These are phyloP conservation scores for Pantherophis alleghaniensis DNA, from an alignment of 2,797 vertebrate species.

Conservation along the genomic window DNA sequence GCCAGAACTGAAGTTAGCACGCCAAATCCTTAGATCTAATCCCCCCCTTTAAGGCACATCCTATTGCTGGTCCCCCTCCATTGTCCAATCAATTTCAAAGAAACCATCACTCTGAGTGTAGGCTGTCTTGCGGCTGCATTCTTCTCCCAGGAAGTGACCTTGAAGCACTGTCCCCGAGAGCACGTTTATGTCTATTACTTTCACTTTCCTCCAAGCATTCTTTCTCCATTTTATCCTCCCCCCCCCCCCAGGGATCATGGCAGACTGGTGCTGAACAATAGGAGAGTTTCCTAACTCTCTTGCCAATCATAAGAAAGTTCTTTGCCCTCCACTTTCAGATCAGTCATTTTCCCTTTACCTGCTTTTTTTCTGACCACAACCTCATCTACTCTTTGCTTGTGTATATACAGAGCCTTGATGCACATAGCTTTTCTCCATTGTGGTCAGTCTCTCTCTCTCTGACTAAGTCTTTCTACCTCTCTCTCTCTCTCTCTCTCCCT, in stretches of 20 bases:
- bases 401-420: not conserved
- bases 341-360: not conserved
- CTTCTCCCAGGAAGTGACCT: not conserved
- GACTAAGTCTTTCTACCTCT: not conserved
- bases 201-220: not conserved
- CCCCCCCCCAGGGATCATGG: not conserved
- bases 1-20: not conserved
- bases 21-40: not conserved
- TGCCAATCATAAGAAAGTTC: not conserved
- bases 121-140: not conserved
- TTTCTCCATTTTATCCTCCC: not conserved
- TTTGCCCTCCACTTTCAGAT: not conserved
- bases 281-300: not conserved
- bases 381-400: not conserved
- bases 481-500: not conserved
- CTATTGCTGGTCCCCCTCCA: not conserved
- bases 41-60: not conserved
- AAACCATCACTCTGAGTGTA: not conserved
- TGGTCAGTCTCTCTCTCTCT: not conserved
- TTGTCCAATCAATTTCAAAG: not conserved
- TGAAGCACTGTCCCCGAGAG: not conserved
- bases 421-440: not conserved
- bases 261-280: not conserved
- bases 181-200: not conserved
- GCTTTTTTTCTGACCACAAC: not conserved